These are phyloP conservation scores for Callorhinus ursinus DNA, from an alignment of 2,113 vertebrate genomes.

Conservation along the genomic window DNA sequence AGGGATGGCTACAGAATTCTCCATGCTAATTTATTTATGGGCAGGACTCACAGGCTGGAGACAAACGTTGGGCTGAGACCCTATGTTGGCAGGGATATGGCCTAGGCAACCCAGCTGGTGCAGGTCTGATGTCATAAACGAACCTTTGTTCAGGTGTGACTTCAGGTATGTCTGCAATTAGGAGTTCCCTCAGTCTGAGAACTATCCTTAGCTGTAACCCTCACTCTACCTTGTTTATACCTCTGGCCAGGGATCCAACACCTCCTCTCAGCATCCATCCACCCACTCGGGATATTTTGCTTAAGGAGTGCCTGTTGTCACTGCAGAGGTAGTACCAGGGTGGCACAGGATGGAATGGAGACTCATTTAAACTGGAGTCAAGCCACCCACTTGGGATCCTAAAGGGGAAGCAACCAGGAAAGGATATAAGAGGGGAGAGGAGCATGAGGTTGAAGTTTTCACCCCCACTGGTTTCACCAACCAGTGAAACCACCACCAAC, in stretches of 20 bases:
- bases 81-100: neutral
- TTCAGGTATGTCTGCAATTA: neutral
- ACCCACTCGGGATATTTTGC: neutral
- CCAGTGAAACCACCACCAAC: neutral
- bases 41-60: neutral
- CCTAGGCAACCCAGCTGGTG: neutral
- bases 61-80: neutral
- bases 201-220: neutral
- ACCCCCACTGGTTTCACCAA: neutral
- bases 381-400: conserved; percentile 39
- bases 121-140: conserved; percentile 18
- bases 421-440: neutral
- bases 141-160: neutral
- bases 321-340: neutral
- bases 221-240: neutral
- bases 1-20: neutral
- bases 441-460: conserved; percentile 26
- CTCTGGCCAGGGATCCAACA: neutral
- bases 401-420: neutral
- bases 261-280: neutral
- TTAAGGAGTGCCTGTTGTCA: neutral
- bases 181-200: neutral
- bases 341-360: neutral
- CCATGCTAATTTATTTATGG: neutral
- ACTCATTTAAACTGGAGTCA: neutral